Percentiles rank a stretch among this genome's conserved stretches.
Evolutionary conservation across 2,888 invertebrate species (phyloP).

Genomic region (Agriopis leucophaearia): DNA sequence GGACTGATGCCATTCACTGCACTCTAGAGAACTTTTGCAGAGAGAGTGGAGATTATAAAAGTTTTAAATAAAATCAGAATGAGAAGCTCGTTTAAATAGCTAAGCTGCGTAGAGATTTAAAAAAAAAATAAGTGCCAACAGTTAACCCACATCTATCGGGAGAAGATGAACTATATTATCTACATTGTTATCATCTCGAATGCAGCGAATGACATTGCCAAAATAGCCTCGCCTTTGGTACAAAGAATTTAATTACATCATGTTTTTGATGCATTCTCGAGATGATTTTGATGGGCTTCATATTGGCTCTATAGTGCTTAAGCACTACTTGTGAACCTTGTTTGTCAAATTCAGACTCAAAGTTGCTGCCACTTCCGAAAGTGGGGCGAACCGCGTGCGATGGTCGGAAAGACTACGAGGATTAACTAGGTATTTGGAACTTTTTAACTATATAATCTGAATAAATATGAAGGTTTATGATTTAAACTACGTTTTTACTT

Average conservation of each 20-base stretch:
- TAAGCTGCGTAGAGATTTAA: background rate
- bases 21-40: background rate
- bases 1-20: slow-evolving; percentile 18
- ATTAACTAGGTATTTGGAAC: slow-evolving; percentile 32
- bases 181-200: slow-evolving; percentile 1
- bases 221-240: slow-evolving; percentile 9
- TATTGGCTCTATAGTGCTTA: slow-evolving; percentile 28
- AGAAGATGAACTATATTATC: too few species aligned
- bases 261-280: slow-evolving; percentile 22
- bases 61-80: background rate
- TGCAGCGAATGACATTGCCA: slow-evolving; percentile 21
- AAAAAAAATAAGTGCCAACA: background rate
- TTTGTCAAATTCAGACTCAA: slow-evolving; percentile 38
- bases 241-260: slow-evolving; percentile 6
- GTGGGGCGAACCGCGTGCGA: slow-evolving; percentile 28
- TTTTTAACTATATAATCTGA: slow-evolving; percentile 15
- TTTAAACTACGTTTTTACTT: slow-evolving; percentile 1
- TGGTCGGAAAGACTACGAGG: slow-evolving; percentile 28
- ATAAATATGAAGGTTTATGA: slow-evolving; percentile 18
- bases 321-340: slow-evolving; percentile 33
- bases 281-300: slow-evolving; percentile 22
- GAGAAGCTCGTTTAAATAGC: background rate
- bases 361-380: slow-evolving; percentile 36
- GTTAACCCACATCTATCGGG: background rate
- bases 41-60: background rate